Percentiles rank a stretch among this genome's conserved stretches.
Conservation (phyloP, 2,888 invertebrate species). For the Lepidonotus clava region DNA sequence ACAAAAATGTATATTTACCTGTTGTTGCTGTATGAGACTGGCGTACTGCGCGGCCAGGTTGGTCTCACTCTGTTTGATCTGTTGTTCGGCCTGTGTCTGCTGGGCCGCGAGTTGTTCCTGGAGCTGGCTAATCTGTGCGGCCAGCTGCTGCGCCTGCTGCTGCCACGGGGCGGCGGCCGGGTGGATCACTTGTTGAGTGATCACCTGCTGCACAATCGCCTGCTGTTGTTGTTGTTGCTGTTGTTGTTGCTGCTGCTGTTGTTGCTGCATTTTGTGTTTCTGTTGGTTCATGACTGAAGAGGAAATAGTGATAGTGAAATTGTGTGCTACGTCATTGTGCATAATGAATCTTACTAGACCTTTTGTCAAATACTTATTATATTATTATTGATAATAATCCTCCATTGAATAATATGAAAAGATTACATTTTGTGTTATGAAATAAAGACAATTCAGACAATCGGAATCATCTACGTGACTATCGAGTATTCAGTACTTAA, state of each 20-base stretch:
- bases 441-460: too few relatives aligned
- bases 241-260: slow-evolving; percentile 73
- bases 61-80: slow-evolving; percentile 96
- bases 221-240: slow-evolving; percentile 72
- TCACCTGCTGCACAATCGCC: slow-evolving; percentile 72
- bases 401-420: too few relatives aligned
- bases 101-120: slow-evolving; percentile 69
- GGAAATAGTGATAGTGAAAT: too few relatives aligned
- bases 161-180: slow-evolving; percentile 73
- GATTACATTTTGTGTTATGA: too few relatives aligned
- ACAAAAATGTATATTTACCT: slow-evolving; percentile 86
- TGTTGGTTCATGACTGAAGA: slow-evolving; percentile 71
- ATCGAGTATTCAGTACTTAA: too few relatives aligned
- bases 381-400: too few relatives aligned
- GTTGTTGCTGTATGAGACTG: slow-evolving; percentile 91
- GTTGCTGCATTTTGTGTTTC: slow-evolving; percentile 77
- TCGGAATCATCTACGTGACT: too few relatives aligned
- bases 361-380: too few relatives aligned
- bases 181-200: slow-evolving; percentile 72
- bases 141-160: slow-evolving; percentile 90
- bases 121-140: slow-evolving; percentile 81
- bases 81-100: slow-evolving; percentile 81
- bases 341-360: too few relatives aligned
- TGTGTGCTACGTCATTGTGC: too few relatives aligned
- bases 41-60: slow-evolving; percentile 97